phyloP scores from a whole-genome alignment of 2,888 invertebrate genomes.

The Hyles lineata region DNA sequence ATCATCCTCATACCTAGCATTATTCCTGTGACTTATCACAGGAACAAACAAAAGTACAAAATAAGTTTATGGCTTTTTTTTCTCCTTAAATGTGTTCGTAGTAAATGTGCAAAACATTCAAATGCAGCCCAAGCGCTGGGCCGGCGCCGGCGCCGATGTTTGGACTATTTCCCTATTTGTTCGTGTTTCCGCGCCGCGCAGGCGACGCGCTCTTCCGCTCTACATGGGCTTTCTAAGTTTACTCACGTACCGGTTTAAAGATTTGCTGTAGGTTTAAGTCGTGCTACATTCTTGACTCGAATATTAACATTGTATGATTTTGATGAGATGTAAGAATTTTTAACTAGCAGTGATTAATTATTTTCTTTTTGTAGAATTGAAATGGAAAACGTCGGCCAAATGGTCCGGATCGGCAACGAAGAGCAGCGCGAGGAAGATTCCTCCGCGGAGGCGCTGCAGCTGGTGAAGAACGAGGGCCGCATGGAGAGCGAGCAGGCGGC shows the following conservation, averaged over 20 bases:
- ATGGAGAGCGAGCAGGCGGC: slow-evolving; percentile 46
- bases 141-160: slow-evolving; percentile 34
- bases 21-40: no score
- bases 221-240: slow-evolving; percentile 38
- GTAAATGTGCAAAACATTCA: neutral
- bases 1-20: no score
- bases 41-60: no score
- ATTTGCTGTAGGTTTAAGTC: neutral
- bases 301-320: neutral
- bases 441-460: slow-evolving; percentile 69
- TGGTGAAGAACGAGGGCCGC: slow-evolving; percentile 72
- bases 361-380: slow-evolving; percentile 34
- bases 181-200: slow-evolving; percentile 51
- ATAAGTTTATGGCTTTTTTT: no score
- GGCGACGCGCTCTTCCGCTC: slow-evolving; percentile 64
- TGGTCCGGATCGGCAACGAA: slow-evolving; percentile 48
- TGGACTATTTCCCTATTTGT: slow-evolving; percentile 53
- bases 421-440: slow-evolving; percentile 54
- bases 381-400: slow-evolving; percentile 65
- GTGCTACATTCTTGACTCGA: neutral
- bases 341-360: neutral
- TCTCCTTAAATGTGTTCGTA: no score
- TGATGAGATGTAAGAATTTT: no score
- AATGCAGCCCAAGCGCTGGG: neutral
- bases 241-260: slow-evolving; percentile 7